These are phyloP conservation scores for Strongylocentrotus purpuratus DNA, from an alignment of 35 echinoderm and acorn worm species.

Conservation along the genomic window DNA sequence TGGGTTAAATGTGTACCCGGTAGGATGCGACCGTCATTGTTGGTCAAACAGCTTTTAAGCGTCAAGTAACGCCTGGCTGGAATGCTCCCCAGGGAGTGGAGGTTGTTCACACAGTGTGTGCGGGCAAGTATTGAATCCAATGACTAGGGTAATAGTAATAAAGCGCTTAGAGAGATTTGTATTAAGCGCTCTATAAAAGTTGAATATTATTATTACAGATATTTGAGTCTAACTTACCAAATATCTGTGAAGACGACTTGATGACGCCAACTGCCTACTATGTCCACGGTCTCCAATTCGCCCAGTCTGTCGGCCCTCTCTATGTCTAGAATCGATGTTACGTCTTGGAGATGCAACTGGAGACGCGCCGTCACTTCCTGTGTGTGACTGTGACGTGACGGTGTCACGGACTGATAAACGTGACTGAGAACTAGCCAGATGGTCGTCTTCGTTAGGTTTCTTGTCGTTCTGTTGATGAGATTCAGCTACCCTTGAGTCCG, in stretches of 20 bases:
- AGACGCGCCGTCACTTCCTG: not conserved
- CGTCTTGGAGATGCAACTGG: not conserved
- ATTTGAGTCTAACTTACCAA: not conserved
- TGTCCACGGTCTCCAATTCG: not conserved
- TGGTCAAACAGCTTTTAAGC: too few relatives aligned
- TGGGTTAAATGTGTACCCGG: too few relatives aligned
- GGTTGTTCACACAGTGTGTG: too few relatives aligned
- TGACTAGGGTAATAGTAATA: too few relatives aligned
- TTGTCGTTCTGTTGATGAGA: not conserved
- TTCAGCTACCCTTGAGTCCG: not conserved
- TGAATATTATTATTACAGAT: too few relatives aligned
- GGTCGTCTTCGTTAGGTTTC: not conserved
- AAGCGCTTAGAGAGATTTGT: too few relatives aligned
- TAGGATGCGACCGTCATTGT: too few relatives aligned
- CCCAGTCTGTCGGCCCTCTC: not conserved
- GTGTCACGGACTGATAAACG: not conserved
- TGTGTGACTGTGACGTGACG: not conserved
- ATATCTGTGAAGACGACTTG: not conserved
- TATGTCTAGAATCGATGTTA: not conserved
- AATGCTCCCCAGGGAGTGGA: too few relatives aligned
- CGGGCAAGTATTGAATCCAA: too few relatives aligned
- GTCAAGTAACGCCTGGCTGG: too few relatives aligned
- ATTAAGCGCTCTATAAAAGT: too few relatives aligned
- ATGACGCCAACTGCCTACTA: not conserved
- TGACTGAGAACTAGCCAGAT: not conserved